Evolutionary conservation across 2,797 vertebrate species (phyloP).

Genomic region (Epinephelus coioides): DNA sequence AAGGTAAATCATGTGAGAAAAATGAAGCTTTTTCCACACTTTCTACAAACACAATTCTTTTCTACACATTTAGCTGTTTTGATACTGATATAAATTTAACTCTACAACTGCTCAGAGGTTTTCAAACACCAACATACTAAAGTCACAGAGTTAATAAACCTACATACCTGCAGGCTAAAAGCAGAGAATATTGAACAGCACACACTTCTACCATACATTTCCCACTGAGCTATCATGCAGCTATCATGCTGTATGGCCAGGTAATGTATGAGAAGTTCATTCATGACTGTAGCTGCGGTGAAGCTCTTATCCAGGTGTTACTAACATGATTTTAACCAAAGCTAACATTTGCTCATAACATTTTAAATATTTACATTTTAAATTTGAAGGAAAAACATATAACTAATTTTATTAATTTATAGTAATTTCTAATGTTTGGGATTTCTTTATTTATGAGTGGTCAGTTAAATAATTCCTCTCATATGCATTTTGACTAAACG

Average conservation of each 20-base stretch:
- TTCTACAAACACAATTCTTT: background rate
- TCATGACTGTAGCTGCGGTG: conserved; percentile 1
- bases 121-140: conserved; percentile 3
- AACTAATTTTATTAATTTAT: background rate
- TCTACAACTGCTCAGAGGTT: conserved; percentile 6
- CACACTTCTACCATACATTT: conserved; percentile 1
- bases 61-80: conserved; percentile 11
- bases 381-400: background rate
- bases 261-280: background rate
- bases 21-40: background rate
- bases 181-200: background rate
- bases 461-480: background rate
- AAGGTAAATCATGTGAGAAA: background rate
- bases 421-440: background rate
- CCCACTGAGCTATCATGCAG: background rate
- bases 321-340: conserved; percentile 33
- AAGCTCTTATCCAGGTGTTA: conserved; percentile 16
- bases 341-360: conserved; percentile 2
- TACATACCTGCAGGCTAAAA: background rate
- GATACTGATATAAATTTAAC: background rate
- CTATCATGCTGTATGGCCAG: background rate
- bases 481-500: conserved; percentile 21
- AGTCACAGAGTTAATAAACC: background rate
- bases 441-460: background rate
- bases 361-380: background rate